Conservation (phyloP, 2,888 invertebrate species). For the Calameuta pallipes region DNA sequence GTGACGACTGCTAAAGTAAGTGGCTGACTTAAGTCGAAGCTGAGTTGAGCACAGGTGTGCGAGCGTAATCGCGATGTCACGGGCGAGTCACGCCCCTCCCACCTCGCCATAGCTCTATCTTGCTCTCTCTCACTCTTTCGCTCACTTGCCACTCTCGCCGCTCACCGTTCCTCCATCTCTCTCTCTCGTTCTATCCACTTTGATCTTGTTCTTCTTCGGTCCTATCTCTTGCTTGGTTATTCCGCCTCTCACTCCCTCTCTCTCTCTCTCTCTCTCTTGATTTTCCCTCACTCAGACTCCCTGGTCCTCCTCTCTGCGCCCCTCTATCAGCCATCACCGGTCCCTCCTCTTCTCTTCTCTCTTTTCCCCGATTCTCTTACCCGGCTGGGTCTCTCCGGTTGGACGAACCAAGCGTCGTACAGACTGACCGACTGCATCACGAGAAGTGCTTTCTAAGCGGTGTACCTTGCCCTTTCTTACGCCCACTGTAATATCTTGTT, state of each 20-base stretch:
- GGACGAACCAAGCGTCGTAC: constrained; percentile 13
- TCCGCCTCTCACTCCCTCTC: constrained; percentile 2
- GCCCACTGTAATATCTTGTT: constrained; percentile 41
- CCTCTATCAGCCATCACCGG: constrained; percentile 8
- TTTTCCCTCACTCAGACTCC: constrained; percentile 24
- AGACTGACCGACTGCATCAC: constrained; percentile 8
- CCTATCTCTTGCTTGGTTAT: constrained; percentile 7
- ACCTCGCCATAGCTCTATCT: constrained; percentile 18
- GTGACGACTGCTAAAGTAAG: constrained; percentile 61
- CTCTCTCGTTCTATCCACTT: constrained; percentile 22
- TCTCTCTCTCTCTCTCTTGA: constrained; percentile 7
- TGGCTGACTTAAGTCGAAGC: constrained; percentile 50
- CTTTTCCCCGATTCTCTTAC: constrained; percentile 15
- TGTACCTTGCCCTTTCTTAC: constrained; percentile 26
- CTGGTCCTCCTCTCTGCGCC: constrained; percentile 18
- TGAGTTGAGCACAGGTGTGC: constrained; percentile 57
- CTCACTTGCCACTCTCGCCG: constrained; percentile 3
- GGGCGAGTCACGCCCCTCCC: constrained; percentile 57
- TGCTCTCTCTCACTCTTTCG: constrained; percentile 6
- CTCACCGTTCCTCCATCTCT: constrained; percentile 20
- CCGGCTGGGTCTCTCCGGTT: constrained; percentile 9
- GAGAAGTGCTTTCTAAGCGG: constrained; percentile 27
- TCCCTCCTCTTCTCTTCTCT: constrained; percentile 7
- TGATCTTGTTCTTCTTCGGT: constrained; percentile 9
- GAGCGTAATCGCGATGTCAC: constrained; percentile 64